Evolutionary conservation across 2,113 vertebrate species (phyloP), one percentile per base, ranked within the genome.

Genomic region (Alethe castanea): DNA sequence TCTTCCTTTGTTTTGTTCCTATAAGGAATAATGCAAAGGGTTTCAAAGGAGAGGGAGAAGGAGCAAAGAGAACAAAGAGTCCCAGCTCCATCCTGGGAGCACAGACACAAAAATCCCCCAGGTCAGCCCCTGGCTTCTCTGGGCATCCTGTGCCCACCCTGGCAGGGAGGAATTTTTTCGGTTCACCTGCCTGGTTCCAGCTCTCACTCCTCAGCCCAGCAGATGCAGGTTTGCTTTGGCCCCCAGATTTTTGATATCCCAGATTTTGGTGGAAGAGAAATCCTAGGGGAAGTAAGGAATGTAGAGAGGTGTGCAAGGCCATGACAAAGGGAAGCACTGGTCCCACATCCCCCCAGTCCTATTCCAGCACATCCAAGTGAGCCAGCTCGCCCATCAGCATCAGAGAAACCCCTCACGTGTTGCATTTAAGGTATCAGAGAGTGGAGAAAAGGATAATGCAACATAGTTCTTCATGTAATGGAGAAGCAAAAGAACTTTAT

Each of bases 281-380:
- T 36, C 29, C 64, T 2, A 2, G 20, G 35, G 28, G 45, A 52
- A 25, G 7, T 9, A 2, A 44, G 54, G 60, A 35, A 38, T 19
- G 20, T 3, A 53, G 48, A 2, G 2, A 7, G 12, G 2, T 4
- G 14, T 22, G 60, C 83, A 18, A 40, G 40, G 5, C 73, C 36
- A 3, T 4, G 35, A 1, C 31, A 48, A n/a, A 54, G 74, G 48
- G 16, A 18, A 67, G 66, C 54, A 3, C 2, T 2, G 48, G 42
- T 40, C 35, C 77, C 48, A 19, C 33, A 6, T 15, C 3, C 0
- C 0, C 38, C 5, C 1, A 60, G 0, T 14, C 66, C 19, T 5
- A 1, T 15, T n/a, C n/a, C 38, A 11, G 1, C 0, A 2, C 25
- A 13, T 50, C 24, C 48, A 50, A 4, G 14, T 50, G 48, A 50